These are phyloP conservation scores for Tetraneura akinire DNA, from an alignment of 1,140 invertebrate genomes.

Conservation along the genomic window DNA sequence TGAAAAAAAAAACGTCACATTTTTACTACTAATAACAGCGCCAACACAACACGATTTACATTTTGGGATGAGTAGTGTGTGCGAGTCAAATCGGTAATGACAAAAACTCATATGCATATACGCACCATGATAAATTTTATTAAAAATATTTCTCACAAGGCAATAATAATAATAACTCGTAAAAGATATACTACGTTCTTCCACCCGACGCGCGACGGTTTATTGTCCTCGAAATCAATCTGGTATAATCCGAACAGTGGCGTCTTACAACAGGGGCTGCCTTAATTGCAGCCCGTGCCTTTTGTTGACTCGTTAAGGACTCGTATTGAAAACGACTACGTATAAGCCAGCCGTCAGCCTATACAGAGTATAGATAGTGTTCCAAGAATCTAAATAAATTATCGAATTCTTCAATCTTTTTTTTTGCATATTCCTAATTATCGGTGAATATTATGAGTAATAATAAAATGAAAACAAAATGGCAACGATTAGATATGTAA, in stretches of 20 bases:
- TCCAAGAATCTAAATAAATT: not conserved
- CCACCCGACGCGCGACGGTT: constrained; percentile 2
- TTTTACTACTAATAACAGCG: constrained; percentile 48
- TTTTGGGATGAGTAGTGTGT: constrained; percentile 40
- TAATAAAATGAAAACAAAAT: constrained; percentile 19
- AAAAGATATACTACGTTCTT: constrained; percentile 21
- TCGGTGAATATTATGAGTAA: not conserved
- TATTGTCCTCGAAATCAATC: constrained; percentile 49
- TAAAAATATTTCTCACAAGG: constrained; percentile 50
- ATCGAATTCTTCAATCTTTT: not conserved
- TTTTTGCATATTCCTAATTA: not conserved
- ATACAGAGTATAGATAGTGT: not conserved
- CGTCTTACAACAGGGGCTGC: not conserved
- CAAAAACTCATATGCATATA: constrained; percentile 50
- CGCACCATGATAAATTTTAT: constrained; percentile 43
- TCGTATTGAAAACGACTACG: not conserved
- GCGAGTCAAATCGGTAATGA: constrained; percentile 51
- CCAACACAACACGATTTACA: constrained; percentile 50
- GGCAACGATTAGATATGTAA: constrained; percentile 27
- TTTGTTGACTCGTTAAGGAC: constrained; percentile 46
- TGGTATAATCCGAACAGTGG: constrained; percentile 40
- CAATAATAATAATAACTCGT: constrained; percentile 24
- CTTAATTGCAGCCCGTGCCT: constrained; percentile 40
- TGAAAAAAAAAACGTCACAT: constrained; percentile 39
- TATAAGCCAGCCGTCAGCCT: not conserved